phyloP scores from a whole-genome alignment of 2,888 invertebrate genomes.

The Beris chalybata region DNA sequence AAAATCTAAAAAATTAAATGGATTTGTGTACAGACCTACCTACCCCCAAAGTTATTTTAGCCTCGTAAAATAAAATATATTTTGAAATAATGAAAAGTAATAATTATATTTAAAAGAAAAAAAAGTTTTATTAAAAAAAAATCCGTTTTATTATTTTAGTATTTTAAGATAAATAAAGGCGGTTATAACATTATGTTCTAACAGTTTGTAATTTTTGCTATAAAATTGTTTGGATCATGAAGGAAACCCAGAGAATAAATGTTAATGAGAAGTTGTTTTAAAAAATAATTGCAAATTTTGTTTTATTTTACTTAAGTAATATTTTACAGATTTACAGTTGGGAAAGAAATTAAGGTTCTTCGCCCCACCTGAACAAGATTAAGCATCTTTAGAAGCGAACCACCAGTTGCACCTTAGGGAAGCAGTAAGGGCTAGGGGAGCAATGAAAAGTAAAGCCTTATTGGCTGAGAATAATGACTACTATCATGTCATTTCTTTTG shows the following conservation, averaged over 20 bases:
- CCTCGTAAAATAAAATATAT: slow-evolving; percentile 13
- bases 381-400: no score
- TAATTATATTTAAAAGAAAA: slow-evolving; percentile 3
- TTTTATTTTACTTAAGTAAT: background rate
- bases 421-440: no score
- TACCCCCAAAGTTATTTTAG: slow-evolving; percentile 21
- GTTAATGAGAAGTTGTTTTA: slow-evolving; percentile 7
- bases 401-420: no score
- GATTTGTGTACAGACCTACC: background rate
- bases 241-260: slow-evolving; percentile 1
- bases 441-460: no score
- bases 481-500: no score
- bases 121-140: background rate
- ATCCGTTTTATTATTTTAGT: no score
- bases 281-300: background rate
- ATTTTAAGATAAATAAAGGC: slow-evolving; percentile 4
- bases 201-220: slow-evolving; percentile 5
- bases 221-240: no score
- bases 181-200: slow-evolving; percentile 14
- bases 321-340: no score
- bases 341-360: background rate
- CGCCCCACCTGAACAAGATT: no score
- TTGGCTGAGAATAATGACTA: no score
- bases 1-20: no score
- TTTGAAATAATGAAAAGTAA: background rate